Percentiles rank a stretch among this genome's conserved stretches.
Evolutionary conservation across 2,888 invertebrate genomes (phyloP).

Genomic region (Spodoptera littoralis): DNA sequence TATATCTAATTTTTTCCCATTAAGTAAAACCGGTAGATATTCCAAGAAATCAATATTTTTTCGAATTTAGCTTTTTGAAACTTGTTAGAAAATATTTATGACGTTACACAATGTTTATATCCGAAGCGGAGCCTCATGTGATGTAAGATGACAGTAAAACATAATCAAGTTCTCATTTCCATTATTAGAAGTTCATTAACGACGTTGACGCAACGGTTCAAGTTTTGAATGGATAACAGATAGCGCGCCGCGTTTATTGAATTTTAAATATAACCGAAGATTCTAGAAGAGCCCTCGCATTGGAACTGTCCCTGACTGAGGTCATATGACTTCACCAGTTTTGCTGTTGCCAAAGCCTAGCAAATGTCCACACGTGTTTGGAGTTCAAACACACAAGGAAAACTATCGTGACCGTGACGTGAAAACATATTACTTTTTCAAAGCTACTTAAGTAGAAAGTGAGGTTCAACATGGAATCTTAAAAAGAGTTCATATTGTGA

Average conservation of each 20-base stretch:
- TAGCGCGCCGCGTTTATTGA: background rate
- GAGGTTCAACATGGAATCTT: constrained; percentile 48
- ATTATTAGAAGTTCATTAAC: constrained; percentile 43
- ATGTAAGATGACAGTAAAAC: constrained; percentile 28
- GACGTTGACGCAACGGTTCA: constrained; percentile 18
- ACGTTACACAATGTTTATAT: constrained; percentile 16
- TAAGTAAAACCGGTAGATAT: too few relatives aligned
- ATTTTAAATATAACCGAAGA: constrained; percentile 21
- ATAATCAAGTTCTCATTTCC: constrained; percentile 28
- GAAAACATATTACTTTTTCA: constrained; percentile 62
- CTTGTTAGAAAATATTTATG: constrained; percentile 14
- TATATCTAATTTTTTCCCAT: too few relatives aligned
- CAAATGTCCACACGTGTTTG: constrained; percentile 62
- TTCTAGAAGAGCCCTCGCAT: constrained; percentile 35
- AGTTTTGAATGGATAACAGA: constrained; percentile 18
- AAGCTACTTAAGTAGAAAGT: constrained; percentile 60
- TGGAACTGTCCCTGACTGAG: constrained; percentile 60
- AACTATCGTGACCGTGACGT: constrained; percentile 63
- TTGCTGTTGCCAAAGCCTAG: constrained; percentile 54
- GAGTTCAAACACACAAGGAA: constrained; percentile 59
- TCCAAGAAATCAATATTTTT: background rate
- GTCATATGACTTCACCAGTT: constrained; percentile 32
- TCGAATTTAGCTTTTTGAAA: background rate
- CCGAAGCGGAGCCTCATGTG: constrained; percentile 14
- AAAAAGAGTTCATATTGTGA: constrained; percentile 41